Evolutionary conservation across 2,797 vertebrate species (phyloP), one percentile per base, ranked within the genome.

Genomic region (Sebastes umbrosus): DNA sequence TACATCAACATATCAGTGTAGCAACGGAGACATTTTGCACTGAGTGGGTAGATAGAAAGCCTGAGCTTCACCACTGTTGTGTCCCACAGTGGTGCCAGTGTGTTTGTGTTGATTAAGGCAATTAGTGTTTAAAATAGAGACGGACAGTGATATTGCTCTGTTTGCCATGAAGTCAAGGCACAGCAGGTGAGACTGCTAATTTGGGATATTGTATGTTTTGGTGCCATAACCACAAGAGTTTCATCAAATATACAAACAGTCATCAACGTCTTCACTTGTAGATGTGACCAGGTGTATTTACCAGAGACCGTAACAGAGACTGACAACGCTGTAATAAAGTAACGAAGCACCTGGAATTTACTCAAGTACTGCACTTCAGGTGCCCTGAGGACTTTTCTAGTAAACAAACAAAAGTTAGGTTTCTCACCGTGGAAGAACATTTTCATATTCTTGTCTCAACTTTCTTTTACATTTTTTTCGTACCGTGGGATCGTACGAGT

Each of bases 81-180:
- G 68, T 73, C 65, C 34, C 70, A 32, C 70, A 66, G 55, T 58
- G 66, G 67, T 55, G 54, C 62, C 36, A 39, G 52, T 50, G 34
- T 75, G 71, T 84, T 74, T 89, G 73, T 78, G 77, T 84, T 88
- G 64, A 87, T 88, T 70, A 82, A 83, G 82, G 74, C 65, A 76
- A 82, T 87, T 81, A 75, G 18, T 80, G 76, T 89, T 88, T 62
- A 12, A 43, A 77, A 71, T 52, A 67, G 27, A 83, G 65, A 70
- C 29, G 43, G 32, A n/a, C 68, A 74, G 52, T 65, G n/a, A 78
- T 67, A 74, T 73, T 52, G 46, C 67, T 69, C 31, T 32, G 46
- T 75, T 74, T 74, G 36, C n/a, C 34, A 16, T 54, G n/a, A 31
- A 54, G 31, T 43, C 36, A 25, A 58, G 13, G 64, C 16, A 20